phyloP scores from a whole-genome alignment of 37 sponge, comb jelly and placozoan species.

The Spongia lamella region DNA sequence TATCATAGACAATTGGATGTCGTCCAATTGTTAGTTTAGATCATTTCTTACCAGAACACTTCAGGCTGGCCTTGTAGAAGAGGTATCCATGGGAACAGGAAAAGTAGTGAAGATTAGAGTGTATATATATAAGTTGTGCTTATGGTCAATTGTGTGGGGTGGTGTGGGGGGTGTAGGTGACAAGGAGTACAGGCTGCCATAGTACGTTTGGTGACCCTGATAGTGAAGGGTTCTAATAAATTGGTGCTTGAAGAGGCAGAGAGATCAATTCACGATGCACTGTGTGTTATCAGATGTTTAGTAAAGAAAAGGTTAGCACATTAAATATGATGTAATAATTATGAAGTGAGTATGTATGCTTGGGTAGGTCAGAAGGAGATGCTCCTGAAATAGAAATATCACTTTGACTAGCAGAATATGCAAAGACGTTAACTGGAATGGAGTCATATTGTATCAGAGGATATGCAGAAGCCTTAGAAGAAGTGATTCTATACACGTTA shows the following conservation, averaged over 20 bases:
- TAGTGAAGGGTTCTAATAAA: constrained; percentile 95
- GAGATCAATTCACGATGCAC: constrained; percentile 96
- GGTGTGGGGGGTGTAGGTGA: constrained; percentile 54
- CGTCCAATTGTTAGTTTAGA: constrained; percentile 94
- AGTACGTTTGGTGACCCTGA: constrained; percentile 77
- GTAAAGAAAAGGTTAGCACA: constrained; percentile 98
- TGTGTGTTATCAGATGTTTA: constrained; percentile 96
- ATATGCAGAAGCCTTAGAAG: constrained; percentile 94
- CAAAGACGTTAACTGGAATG: constrained; percentile 91
- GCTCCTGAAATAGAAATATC: constrained; percentile 97
- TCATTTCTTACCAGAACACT: constrained; percentile 93
- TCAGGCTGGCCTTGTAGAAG: constrained; percentile 93
- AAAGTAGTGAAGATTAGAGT: constrained; percentile 87
- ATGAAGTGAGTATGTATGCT: not conserved
- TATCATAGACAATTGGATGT: constrained; percentile 82
- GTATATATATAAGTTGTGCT: no score
- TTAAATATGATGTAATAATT: constrained; percentile 1
- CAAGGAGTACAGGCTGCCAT: constrained; percentile 47
- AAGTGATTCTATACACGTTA: constrained; percentile 94
- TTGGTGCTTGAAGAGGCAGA: constrained; percentile 98
- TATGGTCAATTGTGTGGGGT: no score
- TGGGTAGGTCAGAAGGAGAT: constrained; percentile 67
- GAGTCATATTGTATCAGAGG: constrained; percentile 91
- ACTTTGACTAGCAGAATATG: constrained; percentile 79
- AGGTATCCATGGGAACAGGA: constrained; percentile 81